Conservation (phyloP, 2,113 vertebrate species). For the Aramus guarauna region DNA sequence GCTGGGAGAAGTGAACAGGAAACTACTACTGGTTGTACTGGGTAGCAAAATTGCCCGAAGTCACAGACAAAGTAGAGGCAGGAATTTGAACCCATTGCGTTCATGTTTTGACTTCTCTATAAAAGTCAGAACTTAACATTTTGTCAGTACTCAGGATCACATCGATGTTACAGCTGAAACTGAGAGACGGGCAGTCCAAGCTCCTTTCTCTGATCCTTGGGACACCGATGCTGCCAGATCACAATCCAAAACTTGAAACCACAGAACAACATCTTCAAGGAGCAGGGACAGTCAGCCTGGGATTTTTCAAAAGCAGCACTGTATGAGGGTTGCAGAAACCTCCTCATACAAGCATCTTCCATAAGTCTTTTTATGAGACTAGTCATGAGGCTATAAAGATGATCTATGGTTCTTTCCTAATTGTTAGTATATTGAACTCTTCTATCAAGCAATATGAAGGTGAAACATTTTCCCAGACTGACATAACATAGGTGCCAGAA, state of each 20-base stretch:
- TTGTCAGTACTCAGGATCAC: background rate
- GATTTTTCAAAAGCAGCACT: background rate
- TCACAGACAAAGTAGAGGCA: background rate
- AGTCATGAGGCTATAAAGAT: background rate
- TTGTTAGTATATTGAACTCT: background rate
- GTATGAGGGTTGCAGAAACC: background rate
- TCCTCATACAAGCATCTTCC: background rate
- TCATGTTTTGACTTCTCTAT: background rate
- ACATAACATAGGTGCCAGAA: background rate
- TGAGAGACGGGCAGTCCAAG: background rate
- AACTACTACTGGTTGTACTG: background rate
- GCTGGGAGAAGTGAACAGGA: background rate
- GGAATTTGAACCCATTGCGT: background rate
- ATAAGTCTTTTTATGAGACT: background rate
- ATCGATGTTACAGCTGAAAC: background rate
- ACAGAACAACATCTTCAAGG: background rate
- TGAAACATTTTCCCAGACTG: background rate
- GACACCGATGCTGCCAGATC: accelerated
- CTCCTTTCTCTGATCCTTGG: background rate
- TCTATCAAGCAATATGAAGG: background rate
- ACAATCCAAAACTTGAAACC: background rate
- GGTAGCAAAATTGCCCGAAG: background rate
- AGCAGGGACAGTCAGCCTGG: background rate
- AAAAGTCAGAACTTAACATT: background rate
- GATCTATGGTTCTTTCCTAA: background rate